A percentile compares a stretch with the other conserved stretches of the same genome.
Evolutionary conservation across 2,113 vertebrate genomes (phyloP).

Genomic region (Epinephelus cyanopodus): DNA sequence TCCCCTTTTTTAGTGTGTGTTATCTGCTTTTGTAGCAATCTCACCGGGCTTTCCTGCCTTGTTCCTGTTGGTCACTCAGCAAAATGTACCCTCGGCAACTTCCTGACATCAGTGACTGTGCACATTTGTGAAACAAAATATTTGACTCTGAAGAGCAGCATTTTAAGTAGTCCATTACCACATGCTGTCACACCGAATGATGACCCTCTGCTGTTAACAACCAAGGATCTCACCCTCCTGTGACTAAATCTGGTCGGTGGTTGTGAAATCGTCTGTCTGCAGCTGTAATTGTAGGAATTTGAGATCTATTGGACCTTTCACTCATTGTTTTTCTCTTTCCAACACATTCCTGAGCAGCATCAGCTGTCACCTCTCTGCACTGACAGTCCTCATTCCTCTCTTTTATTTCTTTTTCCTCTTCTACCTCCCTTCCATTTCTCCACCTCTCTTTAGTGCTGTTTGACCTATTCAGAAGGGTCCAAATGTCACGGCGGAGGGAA

Average conservation of each 20-base stretch:
- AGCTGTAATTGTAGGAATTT: background rate
- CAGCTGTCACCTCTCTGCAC: constrained; percentile 5
- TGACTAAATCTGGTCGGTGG: background rate
- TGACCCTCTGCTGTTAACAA: background rate
- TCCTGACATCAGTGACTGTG: constrained; percentile 18
- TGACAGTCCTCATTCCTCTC: constrained; percentile 16
- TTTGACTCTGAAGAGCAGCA: background rate
- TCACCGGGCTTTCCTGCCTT: constrained; percentile 13
- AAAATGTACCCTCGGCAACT: background rate
- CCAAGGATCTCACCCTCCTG: background rate
- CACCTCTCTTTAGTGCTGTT: constrained; percentile 66
- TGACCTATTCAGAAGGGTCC: constrained; percentile 74
- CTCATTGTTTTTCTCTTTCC: background rate
- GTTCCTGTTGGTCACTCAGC: constrained; percentile 19
- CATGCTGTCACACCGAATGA: background rate
- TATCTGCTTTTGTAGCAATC: background rate
- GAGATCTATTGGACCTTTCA: background rate
- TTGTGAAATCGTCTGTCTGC: background rate
- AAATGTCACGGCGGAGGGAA: constrained; percentile 77
- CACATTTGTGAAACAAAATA: constrained; percentile 18
- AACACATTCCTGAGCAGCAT: background rate
- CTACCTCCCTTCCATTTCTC: constrained; percentile 22
- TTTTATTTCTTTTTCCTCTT: constrained; percentile 11
- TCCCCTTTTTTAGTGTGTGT: background rate
- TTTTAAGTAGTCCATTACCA: constrained; percentile 5